phyloP scores from a whole-genome alignment of 2,888 invertebrate genomes.

The Tetranychus piercei region DNA sequence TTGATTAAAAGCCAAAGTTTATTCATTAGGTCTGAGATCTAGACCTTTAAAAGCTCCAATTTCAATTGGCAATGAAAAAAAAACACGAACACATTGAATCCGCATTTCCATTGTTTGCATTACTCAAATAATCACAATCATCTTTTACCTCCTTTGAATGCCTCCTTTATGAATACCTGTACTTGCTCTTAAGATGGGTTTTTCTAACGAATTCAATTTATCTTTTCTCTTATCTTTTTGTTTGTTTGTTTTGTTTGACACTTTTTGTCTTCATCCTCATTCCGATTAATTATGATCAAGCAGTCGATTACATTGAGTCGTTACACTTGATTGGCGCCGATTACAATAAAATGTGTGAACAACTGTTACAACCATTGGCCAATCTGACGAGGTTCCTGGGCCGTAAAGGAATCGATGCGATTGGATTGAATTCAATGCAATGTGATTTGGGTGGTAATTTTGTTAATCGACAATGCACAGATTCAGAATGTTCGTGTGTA shows the following conservation, averaged over 20 bases:
- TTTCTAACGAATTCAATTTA: too few relatives aligned
- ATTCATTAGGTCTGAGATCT: too few relatives aligned
- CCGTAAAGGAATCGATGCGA: background rate
- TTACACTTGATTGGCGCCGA: background rate
- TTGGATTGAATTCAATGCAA: background rate
- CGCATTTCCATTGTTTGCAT: too few relatives aligned
- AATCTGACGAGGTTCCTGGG: background rate
- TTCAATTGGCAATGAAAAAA: too few relatives aligned
- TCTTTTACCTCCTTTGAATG: too few relatives aligned
- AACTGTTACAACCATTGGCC: background rate
- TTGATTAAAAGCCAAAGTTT: too few relatives aligned
- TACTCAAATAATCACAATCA: too few relatives aligned
- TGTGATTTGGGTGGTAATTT: background rate
- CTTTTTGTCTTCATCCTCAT: background rate
- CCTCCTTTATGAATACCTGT: too few relatives aligned
- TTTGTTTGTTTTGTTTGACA: background rate
- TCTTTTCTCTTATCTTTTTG: background rate
- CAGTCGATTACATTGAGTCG: background rate
- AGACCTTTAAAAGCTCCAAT: too few relatives aligned
- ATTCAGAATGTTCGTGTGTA: background rate
- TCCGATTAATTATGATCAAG: background rate
- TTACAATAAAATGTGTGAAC: background rate
- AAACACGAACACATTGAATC: too few relatives aligned
- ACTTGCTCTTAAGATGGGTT: too few relatives aligned
- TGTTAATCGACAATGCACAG: background rate